Evolutionary conservation across 2,888 invertebrate genomes (phyloP).

Genomic region (Lasioglossum villosulum): DNA sequence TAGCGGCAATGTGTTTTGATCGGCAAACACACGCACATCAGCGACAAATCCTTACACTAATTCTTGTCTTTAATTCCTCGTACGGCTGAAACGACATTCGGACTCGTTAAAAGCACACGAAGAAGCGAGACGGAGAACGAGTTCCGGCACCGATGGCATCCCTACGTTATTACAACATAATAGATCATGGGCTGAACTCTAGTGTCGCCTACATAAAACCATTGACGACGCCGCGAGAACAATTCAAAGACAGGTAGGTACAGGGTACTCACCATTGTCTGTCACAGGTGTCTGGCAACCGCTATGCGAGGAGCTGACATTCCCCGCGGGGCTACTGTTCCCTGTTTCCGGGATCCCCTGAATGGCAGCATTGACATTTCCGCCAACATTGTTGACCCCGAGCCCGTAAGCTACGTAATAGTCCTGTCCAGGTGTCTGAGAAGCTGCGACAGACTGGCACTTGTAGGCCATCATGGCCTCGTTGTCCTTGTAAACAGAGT

Average conservation of each 20-base stretch:
- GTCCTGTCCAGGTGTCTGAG: constrained; percentile 72
- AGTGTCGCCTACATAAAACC: neutral
- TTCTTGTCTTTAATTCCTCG: neutral
- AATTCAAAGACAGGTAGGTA: neutral
- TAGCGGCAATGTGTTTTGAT: no score
- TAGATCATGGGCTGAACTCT: neutral
- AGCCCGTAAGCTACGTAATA: constrained; percentile 80
- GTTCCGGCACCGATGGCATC: neutral
- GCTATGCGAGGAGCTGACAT: constrained; percentile 76
- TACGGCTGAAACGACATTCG: neutral
- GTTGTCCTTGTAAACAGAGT: constrained; percentile 75
- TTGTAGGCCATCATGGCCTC: constrained; percentile 71
- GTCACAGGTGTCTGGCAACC: constrained; percentile 78
- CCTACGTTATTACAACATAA: neutral
- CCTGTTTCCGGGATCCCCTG: constrained; percentile 74
- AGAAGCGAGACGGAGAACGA: neutral
- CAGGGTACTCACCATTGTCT: constrained; percentile 78
- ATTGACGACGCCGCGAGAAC: neutral
- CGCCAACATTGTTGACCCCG: constrained; percentile 61
- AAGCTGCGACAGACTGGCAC: constrained; percentile 55
- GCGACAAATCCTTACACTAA: neutral
- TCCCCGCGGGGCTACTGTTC: constrained; percentile 73
- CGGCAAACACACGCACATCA: no score
- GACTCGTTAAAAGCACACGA: neutral
- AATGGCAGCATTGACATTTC: constrained; percentile 71